Conservation (phyloP, 1,140 invertebrate genomes). For the Drosophila pseudoananassae region DNA sequence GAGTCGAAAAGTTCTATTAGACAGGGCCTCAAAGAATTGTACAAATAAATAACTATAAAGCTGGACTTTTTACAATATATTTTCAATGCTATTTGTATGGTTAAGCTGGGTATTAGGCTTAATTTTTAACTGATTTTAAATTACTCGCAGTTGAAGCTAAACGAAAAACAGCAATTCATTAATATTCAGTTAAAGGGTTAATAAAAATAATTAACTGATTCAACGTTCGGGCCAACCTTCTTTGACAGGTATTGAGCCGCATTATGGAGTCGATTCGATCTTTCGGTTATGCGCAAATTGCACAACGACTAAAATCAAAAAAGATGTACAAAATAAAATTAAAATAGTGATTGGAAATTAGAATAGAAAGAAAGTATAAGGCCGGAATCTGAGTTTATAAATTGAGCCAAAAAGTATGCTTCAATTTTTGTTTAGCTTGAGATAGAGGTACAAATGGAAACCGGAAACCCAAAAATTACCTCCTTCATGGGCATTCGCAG, state of each 20-base stretch:
- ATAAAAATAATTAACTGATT: slow-evolving; percentile 52
- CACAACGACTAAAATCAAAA: slow-evolving; percentile 66
- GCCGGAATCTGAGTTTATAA: neutral
- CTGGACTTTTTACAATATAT: slow-evolving; percentile 2
- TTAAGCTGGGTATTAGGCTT: slow-evolving; percentile 28
- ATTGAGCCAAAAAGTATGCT: slow-evolving; percentile 30
- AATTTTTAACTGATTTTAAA: slow-evolving; percentile 13
- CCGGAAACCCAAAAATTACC: slow-evolving; percentile 79
- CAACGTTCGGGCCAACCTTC: slow-evolving; percentile 75
- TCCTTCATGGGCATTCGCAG: slow-evolving; percentile 97
- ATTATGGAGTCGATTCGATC: slow-evolving; percentile 73
- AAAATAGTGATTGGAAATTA: slow-evolving; percentile 18
- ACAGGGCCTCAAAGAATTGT: neutral
- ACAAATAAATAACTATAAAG: neutral
- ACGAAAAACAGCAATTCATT: slow-evolving; percentile 7
- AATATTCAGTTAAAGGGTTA: slow-evolving; percentile 31
- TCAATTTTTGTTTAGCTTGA: neutral
- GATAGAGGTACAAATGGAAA: neutral
- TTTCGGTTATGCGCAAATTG: slow-evolving; percentile 63
- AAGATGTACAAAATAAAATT: slow-evolving; percentile 44
- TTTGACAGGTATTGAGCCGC: slow-evolving; percentile 74
- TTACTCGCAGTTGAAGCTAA: slow-evolving; percentile 28
- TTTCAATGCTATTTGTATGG: slow-evolving; percentile 3
- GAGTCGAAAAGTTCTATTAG: neutral
- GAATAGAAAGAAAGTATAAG: neutral